Evolutionary conservation across 2,113 vertebrate species (phyloP).

Genomic region (Lasiurus borealis): DNA sequence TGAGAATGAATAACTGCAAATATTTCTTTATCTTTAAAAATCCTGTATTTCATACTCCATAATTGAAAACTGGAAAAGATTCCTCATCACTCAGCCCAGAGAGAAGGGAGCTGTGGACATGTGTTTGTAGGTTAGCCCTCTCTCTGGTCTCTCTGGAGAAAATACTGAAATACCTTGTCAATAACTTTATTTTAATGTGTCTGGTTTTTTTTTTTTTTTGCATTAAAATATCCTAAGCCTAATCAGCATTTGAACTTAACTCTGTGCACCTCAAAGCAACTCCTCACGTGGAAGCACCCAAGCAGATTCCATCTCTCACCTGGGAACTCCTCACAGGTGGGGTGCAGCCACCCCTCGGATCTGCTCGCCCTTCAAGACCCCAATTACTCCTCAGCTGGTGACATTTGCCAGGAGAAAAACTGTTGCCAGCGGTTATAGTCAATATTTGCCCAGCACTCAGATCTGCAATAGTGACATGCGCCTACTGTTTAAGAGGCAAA

Average conservation of each 20-base stretch:
- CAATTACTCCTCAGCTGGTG: background rate
- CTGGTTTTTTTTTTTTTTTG: background rate
- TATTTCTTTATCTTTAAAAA: background rate
- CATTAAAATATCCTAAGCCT: too few relatives aligned
- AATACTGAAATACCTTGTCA: accelerated
- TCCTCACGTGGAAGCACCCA: background rate
- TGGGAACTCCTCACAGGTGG: accelerated
- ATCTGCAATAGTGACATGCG: accelerated
- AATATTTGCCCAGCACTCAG: background rate
- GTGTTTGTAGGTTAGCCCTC: background rate
- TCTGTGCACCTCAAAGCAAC: background rate
- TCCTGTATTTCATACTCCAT: accelerated
- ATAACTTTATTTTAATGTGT: background rate
- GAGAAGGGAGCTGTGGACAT: accelerated
- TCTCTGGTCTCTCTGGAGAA: background rate
- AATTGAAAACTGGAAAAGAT: background rate
- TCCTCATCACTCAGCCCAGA: accelerated
- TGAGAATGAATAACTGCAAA: background rate
- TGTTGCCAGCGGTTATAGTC: background rate
- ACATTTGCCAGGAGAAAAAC: background rate
- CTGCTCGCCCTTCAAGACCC: background rate
- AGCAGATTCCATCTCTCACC: accelerated
- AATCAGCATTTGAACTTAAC: background rate
- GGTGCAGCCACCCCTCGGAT: background rate
- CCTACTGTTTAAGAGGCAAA: background rate